These are phyloP conservation scores for Ceratosolen solmsi DNA, from an alignment of 1,140 invertebrate species.

Conservation along the genomic window DNA sequence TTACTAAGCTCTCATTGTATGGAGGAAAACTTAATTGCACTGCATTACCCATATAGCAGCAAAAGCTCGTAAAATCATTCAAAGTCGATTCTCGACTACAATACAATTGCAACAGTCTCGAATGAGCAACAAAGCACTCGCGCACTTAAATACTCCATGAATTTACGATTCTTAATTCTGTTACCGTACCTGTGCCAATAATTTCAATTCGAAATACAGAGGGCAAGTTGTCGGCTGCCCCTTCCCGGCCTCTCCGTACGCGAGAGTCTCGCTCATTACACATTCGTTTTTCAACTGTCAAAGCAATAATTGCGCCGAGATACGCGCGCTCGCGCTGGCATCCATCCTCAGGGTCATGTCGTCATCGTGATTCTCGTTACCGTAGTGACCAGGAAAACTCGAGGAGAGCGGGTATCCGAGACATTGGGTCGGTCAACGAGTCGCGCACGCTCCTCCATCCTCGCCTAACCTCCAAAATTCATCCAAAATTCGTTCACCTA, in stretches of 20 bases:
- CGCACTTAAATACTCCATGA: conserved; percentile 1
- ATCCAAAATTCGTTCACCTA: too few relatives aligned
- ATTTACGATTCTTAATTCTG: conserved; percentile 50
- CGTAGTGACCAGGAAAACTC: too few relatives aligned
- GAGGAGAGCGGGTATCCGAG: too few relatives aligned
- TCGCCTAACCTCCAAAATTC: too few relatives aligned
- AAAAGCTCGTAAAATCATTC: conserved; percentile 44
- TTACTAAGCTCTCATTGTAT: conserved; percentile 2
- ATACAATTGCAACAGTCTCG: conserved; percentile 9
- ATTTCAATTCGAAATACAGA: conserved; percentile 10
- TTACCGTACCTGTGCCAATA: background rate
- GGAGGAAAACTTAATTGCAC: conserved; percentile 28
- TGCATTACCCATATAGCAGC: conserved; percentile 9
- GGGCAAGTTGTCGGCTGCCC: background rate
- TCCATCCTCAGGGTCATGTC: background rate
- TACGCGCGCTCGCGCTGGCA: background rate
- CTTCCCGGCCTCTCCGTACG: too few relatives aligned
- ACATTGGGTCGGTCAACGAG: too few relatives aligned
- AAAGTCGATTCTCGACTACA: conserved; percentile 11
- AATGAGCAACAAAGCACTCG: conserved; percentile 1
- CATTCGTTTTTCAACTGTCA: conserved; percentile 38
- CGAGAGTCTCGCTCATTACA: conserved; percentile 7
- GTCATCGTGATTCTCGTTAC: too few relatives aligned
- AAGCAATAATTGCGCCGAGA: conserved; percentile 38
- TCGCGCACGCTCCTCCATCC: too few relatives aligned